Base-by-base conservation (phyloP, 2,113 vertebrate species). In the Eulemur rufifrons region DNA sequence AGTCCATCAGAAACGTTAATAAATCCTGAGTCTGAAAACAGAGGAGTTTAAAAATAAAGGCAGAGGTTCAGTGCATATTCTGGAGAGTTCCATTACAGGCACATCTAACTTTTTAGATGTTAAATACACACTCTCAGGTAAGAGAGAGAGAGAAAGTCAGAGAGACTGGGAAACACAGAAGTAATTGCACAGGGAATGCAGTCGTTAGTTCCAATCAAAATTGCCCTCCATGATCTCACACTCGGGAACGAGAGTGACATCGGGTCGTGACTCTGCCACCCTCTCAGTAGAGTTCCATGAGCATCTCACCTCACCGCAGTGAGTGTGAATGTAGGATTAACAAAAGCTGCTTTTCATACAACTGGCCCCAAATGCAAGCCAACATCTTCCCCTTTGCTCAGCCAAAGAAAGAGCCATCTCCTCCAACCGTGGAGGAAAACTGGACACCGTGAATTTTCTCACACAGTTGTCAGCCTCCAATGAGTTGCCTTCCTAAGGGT, bases 1-100 rank as follows among this genome's bases (percentile, higher is more conserved):
- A 59, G 81, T 91, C 91, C 85, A n/a, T 94, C 69, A 68, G 39
- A 96, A 93, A 47, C 11, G 18, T 74, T 63, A 95, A 93, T 88
- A 90, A 89, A 92, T 37, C 21, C 71, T 54, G 21, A 81, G 11
- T 90, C 83, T 82, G 71, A 96, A 97, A 96, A 89, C 68, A 91
- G 15, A 77, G 39, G 34, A 86, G 77, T 73, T 94, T 73, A 81
- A 92, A 94, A 95, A 91, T 85, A 95, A 94, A 93, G 73, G 94
- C 64, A 80, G 32, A 82, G 29, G 3, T 90, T 54, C 71, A 78
- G 50, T 78, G 73, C 42, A 76, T 47, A 84, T 74, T 86, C 69
- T 56, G 37, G 25, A 47, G 32, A 69, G 37, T 74, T 95, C 50
- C 52, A 69, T 92, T 69, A 78, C 25, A 86, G 32, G 21, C 25